These are phyloP conservation scores for Phalloptychus januarius DNA, from an alignment of 2,797 vertebrate genomes.

Conservation along the genomic window DNA sequence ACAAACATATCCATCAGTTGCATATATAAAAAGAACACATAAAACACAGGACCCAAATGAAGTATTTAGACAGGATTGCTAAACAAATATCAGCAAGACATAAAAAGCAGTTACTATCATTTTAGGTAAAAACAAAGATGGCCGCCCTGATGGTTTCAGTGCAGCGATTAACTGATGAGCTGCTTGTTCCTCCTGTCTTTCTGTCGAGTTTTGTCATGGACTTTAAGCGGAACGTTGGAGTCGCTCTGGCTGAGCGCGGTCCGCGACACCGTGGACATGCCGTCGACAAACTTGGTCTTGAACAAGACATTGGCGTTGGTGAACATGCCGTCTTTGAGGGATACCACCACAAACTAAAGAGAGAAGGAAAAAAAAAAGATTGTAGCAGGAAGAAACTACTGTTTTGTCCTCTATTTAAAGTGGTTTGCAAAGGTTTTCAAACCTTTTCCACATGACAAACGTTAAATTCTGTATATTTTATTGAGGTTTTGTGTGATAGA, in stretches of 20 bases:
- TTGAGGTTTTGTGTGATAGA: not conserved
- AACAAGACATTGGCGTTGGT: conserved; percentile 96
- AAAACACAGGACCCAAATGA: conserved; percentile 5
- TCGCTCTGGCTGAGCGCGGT: conserved; percentile 79
- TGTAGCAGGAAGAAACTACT: not conserved
- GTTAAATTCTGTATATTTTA: not conserved
- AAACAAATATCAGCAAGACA: not conserved
- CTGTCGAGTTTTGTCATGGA: conserved; percentile 72
- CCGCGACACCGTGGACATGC: conserved; percentile 88
- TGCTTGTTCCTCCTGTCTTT: conserved; percentile 69
- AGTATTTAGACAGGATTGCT: conserved; percentile 9
- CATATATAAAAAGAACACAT: conserved; percentile 13
- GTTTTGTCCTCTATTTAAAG: not conserved
- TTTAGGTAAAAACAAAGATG: not conserved
- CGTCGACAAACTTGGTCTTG: conserved; percentile 94
- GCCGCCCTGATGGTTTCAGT: not conserved
- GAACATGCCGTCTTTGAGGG: conserved; percentile 98
- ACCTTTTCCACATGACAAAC: not conserved
- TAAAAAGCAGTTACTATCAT: not conserved
- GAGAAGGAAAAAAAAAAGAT: not conserved
- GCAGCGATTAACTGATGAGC: conserved; percentile 27
- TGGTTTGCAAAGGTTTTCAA: not conserved
- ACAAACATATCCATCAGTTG: conserved; percentile 16
- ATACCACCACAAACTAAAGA: conserved; percentile 91
- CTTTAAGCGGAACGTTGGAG: conserved; percentile 45